Evolutionary conservation across 2,797 vertebrate species (phyloP).

Genomic region (Phrynocephalus vlangalii): DNA sequence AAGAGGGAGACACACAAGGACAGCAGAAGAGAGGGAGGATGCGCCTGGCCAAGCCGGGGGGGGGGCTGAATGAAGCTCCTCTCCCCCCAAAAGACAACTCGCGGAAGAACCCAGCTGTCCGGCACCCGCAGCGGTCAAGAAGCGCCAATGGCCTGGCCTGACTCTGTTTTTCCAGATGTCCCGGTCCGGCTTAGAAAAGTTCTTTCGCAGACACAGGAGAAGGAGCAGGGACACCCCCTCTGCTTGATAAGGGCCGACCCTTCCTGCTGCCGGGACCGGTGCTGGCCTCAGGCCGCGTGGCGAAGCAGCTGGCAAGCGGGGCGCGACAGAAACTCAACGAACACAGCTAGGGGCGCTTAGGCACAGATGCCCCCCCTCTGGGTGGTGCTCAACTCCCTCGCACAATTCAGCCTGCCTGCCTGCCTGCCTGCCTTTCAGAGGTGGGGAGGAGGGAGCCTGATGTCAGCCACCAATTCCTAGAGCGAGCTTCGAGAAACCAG

Average conservation of each 20-base stretch:
- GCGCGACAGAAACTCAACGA: constrained; percentile 73
- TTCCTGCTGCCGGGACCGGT: background rate
- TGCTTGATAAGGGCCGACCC: background rate
- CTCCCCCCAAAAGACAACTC: constrained; percentile 74
- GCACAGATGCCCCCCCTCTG: constrained; percentile 49
- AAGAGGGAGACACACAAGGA: constrained; percentile 75
- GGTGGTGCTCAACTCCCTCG: constrained; percentile 64
- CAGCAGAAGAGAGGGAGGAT: constrained; percentile 71
- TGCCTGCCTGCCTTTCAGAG: constrained; percentile 59
- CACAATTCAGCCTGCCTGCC: constrained; percentile 71
- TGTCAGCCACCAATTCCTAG: constrained; percentile 76
- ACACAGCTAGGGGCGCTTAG: constrained; percentile 71
- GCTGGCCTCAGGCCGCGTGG: constrained; percentile 34
- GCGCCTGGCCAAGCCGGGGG: constrained; percentile 72
- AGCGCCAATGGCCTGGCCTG: constrained; percentile 69
- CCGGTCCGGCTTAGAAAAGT: constrained; percentile 27
- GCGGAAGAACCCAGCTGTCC: constrained; percentile 51
- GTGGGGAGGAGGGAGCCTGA: constrained; percentile 57
- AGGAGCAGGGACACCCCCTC: background rate
- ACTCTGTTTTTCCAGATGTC: constrained; percentile 53
- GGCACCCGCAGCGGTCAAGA: constrained; percentile 71
- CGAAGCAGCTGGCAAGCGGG: constrained; percentile 71
- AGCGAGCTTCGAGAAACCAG: constrained; percentile 77
- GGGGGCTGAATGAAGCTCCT: constrained; percentile 74
- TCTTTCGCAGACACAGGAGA: background rate